Evolutionary conservation across 1,140 invertebrate genomes (phyloP), one percentile per base, ranked within the genome.

Genomic region (Solen grandis): DNA sequence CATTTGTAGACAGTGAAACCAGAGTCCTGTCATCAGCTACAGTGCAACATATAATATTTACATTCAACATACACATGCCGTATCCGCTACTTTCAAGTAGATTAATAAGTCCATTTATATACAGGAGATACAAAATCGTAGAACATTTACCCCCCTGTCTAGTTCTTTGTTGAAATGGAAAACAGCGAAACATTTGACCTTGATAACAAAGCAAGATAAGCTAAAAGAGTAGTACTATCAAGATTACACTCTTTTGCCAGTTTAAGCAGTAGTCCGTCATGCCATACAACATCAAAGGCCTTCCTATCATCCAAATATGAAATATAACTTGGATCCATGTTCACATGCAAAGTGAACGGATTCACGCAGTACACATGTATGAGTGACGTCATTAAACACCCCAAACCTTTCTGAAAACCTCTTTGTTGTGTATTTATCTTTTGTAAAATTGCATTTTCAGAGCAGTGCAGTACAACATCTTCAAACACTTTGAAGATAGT

Each of bases 61-160:
- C n/a, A n/a, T n/a, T n/a, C n/a, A n/a, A n/a, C 19, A 74, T 19
- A 22, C 55, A 62, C 31, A 74, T 60, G 38, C 57, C 70, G 33
- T 13, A 25, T 3, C 57, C 38, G 50, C 55, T 41, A 2, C 31
- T n/a, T 22, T 60, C 33, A 19, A 74, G 36, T n/a, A n/a, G n/a
- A 27, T 38, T 35, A 19, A 74, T 41, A 16, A 74, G 25, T 1
- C 29, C 31, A 25, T 74, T 62, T 4, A 74, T 74, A 16, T 59
- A 60, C 2, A 59, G 33, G 19, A 57, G 27, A 33, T 60, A 74
- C 2, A 74, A 27, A n/a, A 74, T 3, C 33, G 55, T 55, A 13
- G 70, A 74, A 29, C 4, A 52, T 33, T 74, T 74, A 0, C n/a
- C 70, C 70, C 22, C 55, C 22, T 74, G 70, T 46, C 70, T 41